Conservation (phyloP, 1,140 invertebrate genomes). For the Oscheius sp. region DNA sequence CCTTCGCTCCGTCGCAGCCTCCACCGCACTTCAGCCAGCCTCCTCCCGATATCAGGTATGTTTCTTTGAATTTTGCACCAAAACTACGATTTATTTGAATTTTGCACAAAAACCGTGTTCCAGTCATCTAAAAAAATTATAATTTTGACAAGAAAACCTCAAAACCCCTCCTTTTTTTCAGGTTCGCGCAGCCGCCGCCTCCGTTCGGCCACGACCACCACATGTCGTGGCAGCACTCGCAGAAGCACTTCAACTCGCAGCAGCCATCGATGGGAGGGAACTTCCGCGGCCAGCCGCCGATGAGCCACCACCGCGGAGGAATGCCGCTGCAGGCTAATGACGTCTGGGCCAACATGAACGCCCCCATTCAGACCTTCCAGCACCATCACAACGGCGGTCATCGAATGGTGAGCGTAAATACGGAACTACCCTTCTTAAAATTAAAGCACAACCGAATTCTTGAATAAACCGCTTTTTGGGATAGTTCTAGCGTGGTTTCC, state of each 20-base stretch:
- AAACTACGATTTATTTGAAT: too few species aligned
- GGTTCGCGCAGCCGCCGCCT: not conserved
- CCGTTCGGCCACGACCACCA: not conserved
- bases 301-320: too few species aligned
- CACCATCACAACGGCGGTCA: not conserved
- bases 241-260: not conserved
- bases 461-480: too few species aligned
- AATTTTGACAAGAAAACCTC: too few species aligned
- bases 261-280: not conserved
- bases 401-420: too few species aligned
- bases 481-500: too few species aligned
- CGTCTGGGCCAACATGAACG: conserved; percentile 1
- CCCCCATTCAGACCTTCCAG: not conserved
- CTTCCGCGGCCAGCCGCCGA: not conserved
- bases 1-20: not conserved
- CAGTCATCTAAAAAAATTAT: too few species aligned
- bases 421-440: too few species aligned
- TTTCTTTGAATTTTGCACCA: too few species aligned
- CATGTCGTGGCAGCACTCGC: not conserved
- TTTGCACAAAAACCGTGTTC: too few species aligned
- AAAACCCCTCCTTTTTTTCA: too few species aligned
- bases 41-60: not conserved
- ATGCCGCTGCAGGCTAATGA: not conserved
- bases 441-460: too few species aligned
- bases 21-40: not conserved